Conservation (phyloP, 2,888 invertebrate genomes). For the Brachylomia viminalis region DNA sequence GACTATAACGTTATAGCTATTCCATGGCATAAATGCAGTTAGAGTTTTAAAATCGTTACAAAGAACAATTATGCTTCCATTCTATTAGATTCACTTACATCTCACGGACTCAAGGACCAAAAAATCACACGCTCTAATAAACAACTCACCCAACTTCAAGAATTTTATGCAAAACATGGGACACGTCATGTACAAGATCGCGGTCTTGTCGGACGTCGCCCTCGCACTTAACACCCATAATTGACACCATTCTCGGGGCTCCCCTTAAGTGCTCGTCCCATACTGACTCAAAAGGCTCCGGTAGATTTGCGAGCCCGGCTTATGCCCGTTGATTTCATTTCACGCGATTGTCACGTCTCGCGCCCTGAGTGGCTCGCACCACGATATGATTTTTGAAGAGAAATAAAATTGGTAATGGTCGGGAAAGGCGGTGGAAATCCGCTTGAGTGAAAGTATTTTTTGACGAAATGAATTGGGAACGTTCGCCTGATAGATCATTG, state of each 20-base stretch:
- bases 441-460: conserved; percentile 74
- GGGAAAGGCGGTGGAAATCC: conserved; percentile 83
- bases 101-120: conserved; percentile 5
- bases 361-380: conserved; percentile 82
- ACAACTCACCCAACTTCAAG: conserved; percentile 60
- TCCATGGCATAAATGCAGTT: neutral
- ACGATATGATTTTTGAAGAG: conserved; percentile 85
- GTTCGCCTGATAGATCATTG: conserved; percentile 63
- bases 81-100: neutral
- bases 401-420: conserved; percentile 89
- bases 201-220: conserved; percentile 65
- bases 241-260: conserved; percentile 87
- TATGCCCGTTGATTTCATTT: conserved; percentile 89
- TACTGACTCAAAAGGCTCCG: conserved; percentile 82
- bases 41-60: neutral
- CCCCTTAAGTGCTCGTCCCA: conserved; percentile 87
- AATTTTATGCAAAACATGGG: conserved; percentile 71
- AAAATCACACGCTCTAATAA: conserved; percentile 44
- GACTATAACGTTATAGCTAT: neutral
- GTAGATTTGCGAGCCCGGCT: conserved; percentile 87
- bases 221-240: conserved; percentile 88
- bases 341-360: conserved; percentile 88
- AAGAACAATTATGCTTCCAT: neutral
- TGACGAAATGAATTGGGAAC: conserved; percentile 71
- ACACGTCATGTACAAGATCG: conserved; percentile 64